Percentiles rank a stretch among this genome's conserved stretches.
Evolutionary conservation across 2,888 invertebrate genomes (phyloP).

Genomic region (Nemotelus nigrinus): DNA sequence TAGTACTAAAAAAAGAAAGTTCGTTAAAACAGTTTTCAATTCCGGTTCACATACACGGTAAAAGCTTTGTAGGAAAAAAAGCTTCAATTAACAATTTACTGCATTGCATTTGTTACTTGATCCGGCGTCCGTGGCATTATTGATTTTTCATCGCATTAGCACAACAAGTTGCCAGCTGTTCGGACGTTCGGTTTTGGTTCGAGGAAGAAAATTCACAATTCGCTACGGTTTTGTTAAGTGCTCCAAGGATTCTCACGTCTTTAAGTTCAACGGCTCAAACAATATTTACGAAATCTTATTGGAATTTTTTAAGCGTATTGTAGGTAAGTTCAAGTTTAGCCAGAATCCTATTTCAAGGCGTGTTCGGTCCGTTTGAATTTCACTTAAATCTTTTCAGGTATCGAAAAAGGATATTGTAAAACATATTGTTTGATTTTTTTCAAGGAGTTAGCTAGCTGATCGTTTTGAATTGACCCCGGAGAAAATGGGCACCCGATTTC

Average conservation of each 20-base stretch:
- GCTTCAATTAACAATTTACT: neutral
- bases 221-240: no score
- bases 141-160: conserved; percentile 34
- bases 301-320: no score
- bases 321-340: neutral
- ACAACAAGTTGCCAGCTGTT: conserved; percentile 49
- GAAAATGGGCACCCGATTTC: conserved; percentile 65
- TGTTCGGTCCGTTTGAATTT: neutral
- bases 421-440: neutral
- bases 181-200: neutral
- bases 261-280: neutral
- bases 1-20: no score
- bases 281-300: no score
- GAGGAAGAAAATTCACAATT: neutral
- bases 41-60: neutral
- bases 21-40: no score
- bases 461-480: no score
- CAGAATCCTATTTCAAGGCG: neutral
- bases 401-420: neutral
- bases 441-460: neutral
- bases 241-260: neutral
- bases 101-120: neutral
- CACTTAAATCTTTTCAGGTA: no score
- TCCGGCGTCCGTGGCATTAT: conserved; percentile 26
- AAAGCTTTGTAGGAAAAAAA: neutral